Evolutionary conservation across 2,113 vertebrate genomes (phyloP).

Genomic region (Zingel zingel): DNA sequence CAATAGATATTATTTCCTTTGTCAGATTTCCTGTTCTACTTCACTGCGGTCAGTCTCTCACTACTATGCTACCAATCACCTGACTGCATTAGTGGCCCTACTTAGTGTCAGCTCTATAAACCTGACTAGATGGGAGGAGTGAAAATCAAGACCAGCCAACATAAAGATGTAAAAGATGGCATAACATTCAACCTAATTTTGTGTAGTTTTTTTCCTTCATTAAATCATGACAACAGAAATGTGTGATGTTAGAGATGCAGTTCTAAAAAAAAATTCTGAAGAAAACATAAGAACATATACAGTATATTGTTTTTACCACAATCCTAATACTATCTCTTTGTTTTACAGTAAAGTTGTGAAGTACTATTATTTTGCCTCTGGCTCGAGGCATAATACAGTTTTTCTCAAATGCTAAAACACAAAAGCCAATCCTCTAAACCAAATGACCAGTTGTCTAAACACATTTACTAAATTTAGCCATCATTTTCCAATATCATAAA

Average conservation of each 20-base stretch:
- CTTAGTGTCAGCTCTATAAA: slow-evolving; percentile 26
- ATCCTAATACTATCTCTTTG: neutral
- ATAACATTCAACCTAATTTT: slow-evolving; percentile 3
- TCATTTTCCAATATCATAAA: no score
- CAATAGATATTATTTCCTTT: neutral
- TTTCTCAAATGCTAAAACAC: no score
- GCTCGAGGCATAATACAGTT: neutral
- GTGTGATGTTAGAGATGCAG: neutral
- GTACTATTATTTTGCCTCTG: neutral
- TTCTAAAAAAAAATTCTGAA: neutral
- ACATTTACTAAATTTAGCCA: no score
- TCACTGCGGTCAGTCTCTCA: neutral
- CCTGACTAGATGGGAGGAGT: slow-evolving; percentile 19
- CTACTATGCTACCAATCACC: neutral
- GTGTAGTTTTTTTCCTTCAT: neutral
- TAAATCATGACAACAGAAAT: neutral
- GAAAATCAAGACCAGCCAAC: slow-evolving; percentile 15
- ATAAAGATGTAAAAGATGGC: neutral
- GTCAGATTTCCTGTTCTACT: neutral
- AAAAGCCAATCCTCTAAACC: no score
- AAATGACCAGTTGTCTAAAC: no score
- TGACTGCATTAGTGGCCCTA: neutral
- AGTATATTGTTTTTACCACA: neutral
- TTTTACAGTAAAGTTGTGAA: neutral
- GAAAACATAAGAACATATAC: neutral